A percentile compares a stretch with the other conserved stretches of the same genome.
These are phyloP conservation scores for Pteropus rufus DNA, from an alignment of 2,797 vertebrate species.

Conservation along the genomic window DNA sequence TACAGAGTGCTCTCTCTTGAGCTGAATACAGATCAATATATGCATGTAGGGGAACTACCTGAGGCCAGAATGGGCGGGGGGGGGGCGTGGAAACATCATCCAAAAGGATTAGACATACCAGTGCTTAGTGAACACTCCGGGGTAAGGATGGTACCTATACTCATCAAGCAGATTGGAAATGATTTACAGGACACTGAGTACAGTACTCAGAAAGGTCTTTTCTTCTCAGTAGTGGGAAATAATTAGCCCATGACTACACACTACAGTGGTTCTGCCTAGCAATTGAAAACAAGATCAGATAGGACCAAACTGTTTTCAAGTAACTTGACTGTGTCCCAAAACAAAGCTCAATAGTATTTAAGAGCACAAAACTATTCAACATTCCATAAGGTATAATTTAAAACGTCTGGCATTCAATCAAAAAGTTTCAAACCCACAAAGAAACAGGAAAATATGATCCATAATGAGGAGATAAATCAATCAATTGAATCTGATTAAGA, in stretches of 20 bases:
- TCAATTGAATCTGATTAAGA: constrained; percentile 73
- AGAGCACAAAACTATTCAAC: constrained; percentile 40
- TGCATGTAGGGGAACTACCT: neutral
- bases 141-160: neutral
- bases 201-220: neutral
- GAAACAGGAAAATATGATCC: constrained; percentile 68
- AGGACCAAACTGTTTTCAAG: constrained; percentile 2
- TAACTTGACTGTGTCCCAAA: constrained; percentile 18
- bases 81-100: neutral
- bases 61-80: neutral
- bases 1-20: neutral
- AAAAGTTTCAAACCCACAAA: constrained; percentile 64
- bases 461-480: constrained; percentile 72
- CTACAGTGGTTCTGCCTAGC: neutral
- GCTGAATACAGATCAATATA: neutral
- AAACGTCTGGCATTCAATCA: constrained; percentile 64
- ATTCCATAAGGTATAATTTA: constrained; percentile 62
- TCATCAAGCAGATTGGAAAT: neutral
- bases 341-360: constrained; percentile 60
- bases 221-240: neutral
- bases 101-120: neutral
- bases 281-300: constrained; percentile 36
- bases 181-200: neutral
- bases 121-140: neutral
- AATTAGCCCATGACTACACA: neutral